Evolutionary conservation across 2,797 vertebrate species (phyloP).

Genomic region (Diplodus puntazzo): DNA sequence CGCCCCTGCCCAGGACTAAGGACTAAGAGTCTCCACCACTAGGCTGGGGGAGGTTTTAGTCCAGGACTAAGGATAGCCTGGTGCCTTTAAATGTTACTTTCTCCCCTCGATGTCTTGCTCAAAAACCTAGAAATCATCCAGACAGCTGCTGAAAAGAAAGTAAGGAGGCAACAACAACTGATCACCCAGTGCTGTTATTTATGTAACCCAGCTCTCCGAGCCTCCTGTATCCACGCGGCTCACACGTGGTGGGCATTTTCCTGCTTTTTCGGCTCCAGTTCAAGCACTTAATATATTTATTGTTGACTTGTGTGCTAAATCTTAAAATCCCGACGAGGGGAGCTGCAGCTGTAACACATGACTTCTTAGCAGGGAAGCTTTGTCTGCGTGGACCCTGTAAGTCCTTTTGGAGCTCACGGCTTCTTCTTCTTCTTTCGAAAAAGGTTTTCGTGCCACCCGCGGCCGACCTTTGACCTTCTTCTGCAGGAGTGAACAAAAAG

Average conservation of each 20-base stretch:
- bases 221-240: neutral
- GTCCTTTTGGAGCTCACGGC: neutral
- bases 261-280: neutral
- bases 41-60: no score
- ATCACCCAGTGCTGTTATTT: neutral
- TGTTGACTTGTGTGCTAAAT: conserved; percentile 3
- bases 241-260: neutral
- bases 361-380: conserved; percentile 30
- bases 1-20: no score
- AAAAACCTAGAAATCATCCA: no score
- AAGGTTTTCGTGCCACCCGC: neutral
- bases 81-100: no score
- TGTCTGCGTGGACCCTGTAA: neutral
- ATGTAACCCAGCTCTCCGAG: neutral
- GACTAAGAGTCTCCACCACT: no score
- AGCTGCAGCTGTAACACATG: conserved; percentile 21
- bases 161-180: neutral
- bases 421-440: no score
- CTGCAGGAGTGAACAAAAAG: neutral
- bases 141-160: neutral
- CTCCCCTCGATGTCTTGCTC: no score
- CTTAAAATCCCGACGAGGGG: conserved; percentile 14
- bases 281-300: conserved; percentile 1
- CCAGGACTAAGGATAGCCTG: no score
- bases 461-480: conserved; percentile 28